Base-by-base conservation (phyloP, 2,888 invertebrate genomes). In the Leucophora obtusa region DNA sequence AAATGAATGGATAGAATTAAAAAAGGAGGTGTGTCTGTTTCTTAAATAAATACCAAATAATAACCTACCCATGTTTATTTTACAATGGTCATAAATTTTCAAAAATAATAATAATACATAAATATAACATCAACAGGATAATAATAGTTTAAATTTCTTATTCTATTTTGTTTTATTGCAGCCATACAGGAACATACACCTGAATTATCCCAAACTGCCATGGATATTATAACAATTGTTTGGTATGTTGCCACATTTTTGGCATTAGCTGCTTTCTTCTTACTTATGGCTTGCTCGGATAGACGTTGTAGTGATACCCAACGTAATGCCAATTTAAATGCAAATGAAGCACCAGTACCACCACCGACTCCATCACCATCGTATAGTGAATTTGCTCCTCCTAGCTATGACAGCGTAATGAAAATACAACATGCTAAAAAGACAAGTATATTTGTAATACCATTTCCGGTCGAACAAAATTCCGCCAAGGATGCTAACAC, bases 201-300 rank as follows among this genome's bases (percentile, higher is more conserved):
- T 84, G 89, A 90, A 47, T 83, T 90, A 17, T 89, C 90, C 10
- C 87, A 90, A 83, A 86, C 88, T 38, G 88, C 89, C 75, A 90
- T 90, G 90, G 90, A 90, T 82, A 86, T 89, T 11, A 88, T 90
- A 38, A 90, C 90, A 58, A 87, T 90, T 18, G 86, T 90, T 24
- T 90, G 90, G 90, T 90, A 90, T 83, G 87, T 90, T 82, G 89
- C 90, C 51, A 90, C 90, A 43, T 90, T 90, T 82, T 59, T 90
- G 75, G 90, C 90, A 1, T 76, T 90, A 58, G 88, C 89, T 35
- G 89, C 89, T 7, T 90, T 90, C 83, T 90, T 90, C 73, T 85
- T 89, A 76, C 85, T 90, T 10, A 90, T 90, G 90, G 89, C 90
- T 21, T 90, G 89, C 69, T 90, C 90, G 65, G 90, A 90, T 83